Conservation (phyloP, 2,797 vertebrate genomes). For the Phrynocephalus vlangalii region DNA sequence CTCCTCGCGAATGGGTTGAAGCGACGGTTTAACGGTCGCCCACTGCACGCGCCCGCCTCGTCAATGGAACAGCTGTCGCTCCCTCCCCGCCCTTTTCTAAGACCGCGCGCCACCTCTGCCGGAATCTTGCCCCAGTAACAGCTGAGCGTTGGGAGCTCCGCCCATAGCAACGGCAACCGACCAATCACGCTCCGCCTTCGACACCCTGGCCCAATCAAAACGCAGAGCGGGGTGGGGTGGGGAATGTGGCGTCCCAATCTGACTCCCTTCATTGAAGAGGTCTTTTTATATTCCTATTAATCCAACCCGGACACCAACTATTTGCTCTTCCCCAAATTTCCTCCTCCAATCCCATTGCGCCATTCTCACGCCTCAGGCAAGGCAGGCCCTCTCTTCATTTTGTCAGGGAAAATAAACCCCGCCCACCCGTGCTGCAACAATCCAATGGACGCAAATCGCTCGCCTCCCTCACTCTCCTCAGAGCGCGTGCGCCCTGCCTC, state of each 20-base stretch:
- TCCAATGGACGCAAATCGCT: neutral
- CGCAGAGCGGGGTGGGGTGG: neutral
- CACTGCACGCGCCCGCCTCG: neutral
- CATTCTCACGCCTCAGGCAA: neutral
- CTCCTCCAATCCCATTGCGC: neutral
- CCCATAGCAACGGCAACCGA: neutral
- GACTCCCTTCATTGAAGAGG: slow-evolving; percentile 12
- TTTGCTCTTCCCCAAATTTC: neutral
- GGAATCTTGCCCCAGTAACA: slow-evolving; percentile 41
- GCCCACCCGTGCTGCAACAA: neutral
- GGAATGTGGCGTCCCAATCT: neutral
- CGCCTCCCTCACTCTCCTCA: too few relatives aligned
- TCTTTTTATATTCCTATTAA: neutral
- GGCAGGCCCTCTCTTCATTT: neutral
- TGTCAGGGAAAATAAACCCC: neutral
- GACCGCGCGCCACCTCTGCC: too few relatives aligned
- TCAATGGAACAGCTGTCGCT: neutral
- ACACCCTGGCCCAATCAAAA: slow-evolving; percentile 7
- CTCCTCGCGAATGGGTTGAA: neutral
- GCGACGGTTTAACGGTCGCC: slow-evolving; percentile 18
- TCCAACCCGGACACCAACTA: neutral
- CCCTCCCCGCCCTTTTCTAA: neutral
- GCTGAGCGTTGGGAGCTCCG: neutral
- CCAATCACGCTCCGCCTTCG: slow-evolving; percentile 23
- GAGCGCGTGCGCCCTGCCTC: neutral